Evolutionary conservation across 2,797 vertebrate species (phyloP).

Genomic region (Helarctos malayanus): DNA sequence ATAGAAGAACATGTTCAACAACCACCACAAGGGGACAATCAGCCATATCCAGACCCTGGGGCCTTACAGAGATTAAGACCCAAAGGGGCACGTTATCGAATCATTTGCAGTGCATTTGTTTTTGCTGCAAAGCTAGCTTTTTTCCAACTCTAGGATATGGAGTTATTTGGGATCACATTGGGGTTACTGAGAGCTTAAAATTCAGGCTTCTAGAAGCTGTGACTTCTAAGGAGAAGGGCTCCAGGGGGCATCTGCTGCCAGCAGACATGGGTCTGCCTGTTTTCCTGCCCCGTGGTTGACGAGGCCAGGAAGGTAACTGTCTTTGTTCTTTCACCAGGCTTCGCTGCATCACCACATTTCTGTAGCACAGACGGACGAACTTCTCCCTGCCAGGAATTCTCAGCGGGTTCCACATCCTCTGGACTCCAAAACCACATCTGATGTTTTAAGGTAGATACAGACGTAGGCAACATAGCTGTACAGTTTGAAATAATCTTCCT

Average conservation of each 20-base stretch:
- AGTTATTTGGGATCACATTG: background rate
- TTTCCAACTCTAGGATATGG: background rate
- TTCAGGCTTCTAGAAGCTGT: too few species aligned
- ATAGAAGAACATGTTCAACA: background rate
- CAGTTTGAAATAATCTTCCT: background rate
- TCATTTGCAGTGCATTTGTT: background rate
- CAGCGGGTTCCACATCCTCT: constrained; percentile 97
- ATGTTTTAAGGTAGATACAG: constrained; percentile 95
- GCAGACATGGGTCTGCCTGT: background rate
- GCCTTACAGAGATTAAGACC: background rate
- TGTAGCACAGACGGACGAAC: constrained; percentile 96
- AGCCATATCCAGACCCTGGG: background rate
- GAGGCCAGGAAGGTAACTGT: background rate
- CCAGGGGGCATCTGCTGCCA: background rate
- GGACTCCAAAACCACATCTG: constrained; percentile 99
- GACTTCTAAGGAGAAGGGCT: background rate
- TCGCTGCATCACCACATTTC: constrained; percentile 99
- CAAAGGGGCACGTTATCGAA: background rate
- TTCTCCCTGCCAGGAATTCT: constrained; percentile 94
- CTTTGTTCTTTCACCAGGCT: constrained; percentile 89
- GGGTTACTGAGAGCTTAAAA: background rate
- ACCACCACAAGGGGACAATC: background rate
- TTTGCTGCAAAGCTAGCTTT: background rate
- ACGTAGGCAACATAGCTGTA: background rate
- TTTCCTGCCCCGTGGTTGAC: background rate